phyloP scores from a whole-genome alignment of 2,797 vertebrate genomes.

The Eupleurogrammus muticus region DNA sequence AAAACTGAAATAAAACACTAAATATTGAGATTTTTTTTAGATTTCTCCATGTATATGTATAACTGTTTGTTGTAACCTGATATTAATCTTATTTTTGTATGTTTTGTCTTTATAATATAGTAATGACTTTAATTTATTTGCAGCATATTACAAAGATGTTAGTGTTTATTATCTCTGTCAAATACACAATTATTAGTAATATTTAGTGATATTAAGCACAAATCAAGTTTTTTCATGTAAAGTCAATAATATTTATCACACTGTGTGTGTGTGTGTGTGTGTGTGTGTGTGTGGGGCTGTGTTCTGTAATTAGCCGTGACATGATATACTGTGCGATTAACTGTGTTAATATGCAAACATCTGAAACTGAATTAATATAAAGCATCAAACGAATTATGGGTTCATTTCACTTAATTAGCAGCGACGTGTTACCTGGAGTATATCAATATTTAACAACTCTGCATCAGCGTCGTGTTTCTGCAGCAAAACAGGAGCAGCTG shows the following conservation, averaged over 20 bases:
- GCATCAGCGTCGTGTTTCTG: conserved; percentile 15
- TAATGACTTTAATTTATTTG: too few relatives aligned
- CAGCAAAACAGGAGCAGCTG: background rate
- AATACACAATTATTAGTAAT: too few relatives aligned
- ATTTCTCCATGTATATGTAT: too few relatives aligned
- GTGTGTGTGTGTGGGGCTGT: conserved; percentile 51
- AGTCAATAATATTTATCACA: conserved; percentile 35
- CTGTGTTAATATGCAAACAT: conserved; percentile 83
- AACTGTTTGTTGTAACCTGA: too few relatives aligned
- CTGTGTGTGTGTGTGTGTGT: conserved; percentile 24
- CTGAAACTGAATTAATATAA: conserved; percentile 80
- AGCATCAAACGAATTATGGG: conserved; percentile 62
- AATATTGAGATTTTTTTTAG: too few relatives aligned
- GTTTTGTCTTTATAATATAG: too few relatives aligned
- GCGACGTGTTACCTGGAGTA: conserved; percentile 41
- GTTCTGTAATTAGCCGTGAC: conserved; percentile 82
- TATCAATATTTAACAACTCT: conserved; percentile 49
- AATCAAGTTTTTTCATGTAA: conserved; percentile 6
- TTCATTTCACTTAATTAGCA: conserved; percentile 65
- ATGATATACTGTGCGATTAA: conserved; percentile 79
- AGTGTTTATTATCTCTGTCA: too few relatives aligned
- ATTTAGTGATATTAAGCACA: too few relatives aligned
- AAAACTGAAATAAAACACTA: too few relatives aligned
- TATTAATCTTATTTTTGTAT: too few relatives aligned
- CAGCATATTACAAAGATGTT: too few relatives aligned